Evolutionary conservation across 2,797 vertebrate species (phyloP), one percentile per base, ranked within the genome.

Genomic region (Meda fulgida): DNA sequence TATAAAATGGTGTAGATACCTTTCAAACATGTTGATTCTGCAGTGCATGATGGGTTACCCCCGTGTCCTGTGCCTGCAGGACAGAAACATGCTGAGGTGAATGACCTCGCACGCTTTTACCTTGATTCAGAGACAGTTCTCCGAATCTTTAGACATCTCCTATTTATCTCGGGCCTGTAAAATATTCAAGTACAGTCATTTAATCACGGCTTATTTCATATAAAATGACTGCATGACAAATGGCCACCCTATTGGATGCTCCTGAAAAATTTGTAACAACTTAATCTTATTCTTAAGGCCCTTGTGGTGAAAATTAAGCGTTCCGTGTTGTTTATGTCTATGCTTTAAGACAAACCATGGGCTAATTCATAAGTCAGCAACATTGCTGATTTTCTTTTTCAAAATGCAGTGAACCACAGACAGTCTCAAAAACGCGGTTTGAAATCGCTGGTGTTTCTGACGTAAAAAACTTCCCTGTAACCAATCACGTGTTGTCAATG

Each of bases 31-130:
- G 8, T 48, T 58, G n/a, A 53, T 23, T 43, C 36, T 77, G 31
- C 36, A 58, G 70, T 72, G 29, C 43, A 34, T 75, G 34, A 81
- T 48, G 29, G 19, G 21, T 80, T 9, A 84, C 0, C 29, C 1
- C 29, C 1, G 7, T 78, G 66, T 21, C 48, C 51, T 69, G 53
- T 40, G 23, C 26, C 60, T 29, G 43, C 85, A 19, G 80, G 31
- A 72, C 34, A 48, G 81, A 81, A 85, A 82, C 71, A 86, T 38
- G 63, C 65, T 36, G 21, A n/a, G 84, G 81, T 36, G 40, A 81
- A 55, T 86, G 85, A 87, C 87, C 87, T 40, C 3, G 2, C 40
- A 80, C 81, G 40, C 71, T 71, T 80, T 89, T 31, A 84, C 82
- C 88, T 85, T 6, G 6, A 60, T 58, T 63, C 58, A 36, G 31